Evolutionary conservation across 2,888 invertebrate genomes (phyloP).

Genomic region (Sympetrum striolatum): DNA sequence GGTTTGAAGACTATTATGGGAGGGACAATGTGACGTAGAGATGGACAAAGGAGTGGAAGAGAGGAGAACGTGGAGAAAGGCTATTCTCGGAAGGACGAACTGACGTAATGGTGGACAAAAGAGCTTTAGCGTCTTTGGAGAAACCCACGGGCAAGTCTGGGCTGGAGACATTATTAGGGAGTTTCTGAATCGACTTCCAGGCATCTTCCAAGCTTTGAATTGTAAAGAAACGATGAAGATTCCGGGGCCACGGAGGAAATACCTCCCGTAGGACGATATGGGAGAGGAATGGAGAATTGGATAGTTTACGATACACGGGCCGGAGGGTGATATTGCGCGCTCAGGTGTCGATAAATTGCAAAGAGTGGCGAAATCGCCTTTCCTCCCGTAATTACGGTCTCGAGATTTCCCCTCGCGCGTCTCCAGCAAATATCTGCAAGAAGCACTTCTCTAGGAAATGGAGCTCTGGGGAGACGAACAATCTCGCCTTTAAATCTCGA

Average conservation of each 20-base stretch:
- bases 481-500: not conserved
- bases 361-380: constrained; percentile 11
- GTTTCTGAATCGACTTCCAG: not conserved
- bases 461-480: not conserved
- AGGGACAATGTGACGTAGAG: not conserved
- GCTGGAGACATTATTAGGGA: constrained; percentile 22
- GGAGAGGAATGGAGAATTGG: not conserved
- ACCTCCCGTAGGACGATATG: not conserved
- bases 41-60: not conserved
- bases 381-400: not conserved
- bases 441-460: not conserved
- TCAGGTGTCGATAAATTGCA: constrained; percentile 16
- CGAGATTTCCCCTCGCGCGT: not conserved
- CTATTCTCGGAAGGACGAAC: not conserved
- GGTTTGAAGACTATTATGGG: not conserved
- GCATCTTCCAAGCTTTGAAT: not conserved
- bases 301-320: not conserved
- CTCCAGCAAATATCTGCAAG: not conserved
- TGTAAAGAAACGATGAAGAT: constrained; percentile 26
- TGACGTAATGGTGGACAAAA: constrained; percentile 27
- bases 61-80: not conserved
- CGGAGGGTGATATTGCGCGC: not conserved
- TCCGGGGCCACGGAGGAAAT: not conserved
- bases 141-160: not conserved
- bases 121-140: constrained; percentile 26